Conservation (phyloP, 2,113 vertebrate genomes). For the Monopterus albus region DNA sequence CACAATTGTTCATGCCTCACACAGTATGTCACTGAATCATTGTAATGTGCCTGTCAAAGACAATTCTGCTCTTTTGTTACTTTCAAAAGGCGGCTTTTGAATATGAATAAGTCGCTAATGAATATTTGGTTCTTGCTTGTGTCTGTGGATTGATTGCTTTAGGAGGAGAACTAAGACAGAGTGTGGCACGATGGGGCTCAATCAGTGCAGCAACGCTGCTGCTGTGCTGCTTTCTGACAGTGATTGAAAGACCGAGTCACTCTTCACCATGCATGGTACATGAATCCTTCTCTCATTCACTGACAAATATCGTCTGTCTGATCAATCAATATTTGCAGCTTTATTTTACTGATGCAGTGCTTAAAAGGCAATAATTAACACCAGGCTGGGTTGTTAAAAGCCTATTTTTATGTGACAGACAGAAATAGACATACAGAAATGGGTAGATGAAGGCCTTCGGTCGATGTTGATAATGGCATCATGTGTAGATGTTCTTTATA, state of each 20-base stretch:
- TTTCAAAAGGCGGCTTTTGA: slow-evolving; percentile 67
- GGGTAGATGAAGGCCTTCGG: slow-evolving; percentile 70
- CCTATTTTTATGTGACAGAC: slow-evolving; percentile 85
- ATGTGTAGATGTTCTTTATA: slow-evolving; percentile 27
- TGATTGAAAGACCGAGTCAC: slow-evolving; percentile 75
- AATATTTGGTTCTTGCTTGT: slow-evolving; percentile 69
- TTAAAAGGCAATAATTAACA: slow-evolving; percentile 80
- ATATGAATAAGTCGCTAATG: slow-evolving; percentile 76
- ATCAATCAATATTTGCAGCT: slow-evolving; percentile 82
- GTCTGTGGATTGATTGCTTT: slow-evolving; percentile 74
- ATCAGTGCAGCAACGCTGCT: slow-evolving; percentile 55
- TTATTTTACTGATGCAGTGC: slow-evolving; percentile 81
- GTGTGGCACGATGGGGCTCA: slow-evolving; percentile 58
- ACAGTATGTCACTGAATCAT: slow-evolving; percentile 53
- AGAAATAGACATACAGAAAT: slow-evolving; percentile 83
- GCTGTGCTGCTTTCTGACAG: slow-evolving; percentile 68
- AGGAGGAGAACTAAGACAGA: slow-evolving; percentile 62
- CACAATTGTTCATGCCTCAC: slow-evolving; percentile 61
- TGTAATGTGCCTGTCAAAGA: slow-evolving; percentile 61
- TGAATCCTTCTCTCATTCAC: slow-evolving; percentile 63
- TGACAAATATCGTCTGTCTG: slow-evolving; percentile 74
- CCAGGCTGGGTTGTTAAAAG: slow-evolving; percentile 81
- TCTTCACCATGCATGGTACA: slow-evolving; percentile 54
- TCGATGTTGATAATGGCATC: slow-evolving; percentile 60
- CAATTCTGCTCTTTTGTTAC: slow-evolving; percentile 58